Evolutionary conservation across 2,797 vertebrate species (phyloP).

Genomic region (Lagorchestes hirsutus): DNA sequence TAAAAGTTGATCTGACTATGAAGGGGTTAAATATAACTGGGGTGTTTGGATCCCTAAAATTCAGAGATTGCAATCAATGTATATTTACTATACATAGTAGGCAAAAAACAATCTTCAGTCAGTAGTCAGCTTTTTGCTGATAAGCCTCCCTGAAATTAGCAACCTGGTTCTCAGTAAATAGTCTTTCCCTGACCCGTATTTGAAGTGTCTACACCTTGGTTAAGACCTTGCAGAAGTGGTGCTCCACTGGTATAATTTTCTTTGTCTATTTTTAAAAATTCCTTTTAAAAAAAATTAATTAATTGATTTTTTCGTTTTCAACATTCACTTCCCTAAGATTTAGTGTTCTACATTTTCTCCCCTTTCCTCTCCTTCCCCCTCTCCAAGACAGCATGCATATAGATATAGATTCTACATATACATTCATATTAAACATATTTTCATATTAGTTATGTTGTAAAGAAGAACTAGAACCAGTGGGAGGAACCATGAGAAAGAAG

Average conservation of each 20-base stretch:
- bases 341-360: no score
- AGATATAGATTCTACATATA: no score
- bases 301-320: no score
- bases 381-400: no score
- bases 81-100: background rate
- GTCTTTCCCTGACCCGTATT: background rate
- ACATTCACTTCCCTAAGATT: no score
- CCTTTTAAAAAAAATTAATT: no score
- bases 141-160: background rate
- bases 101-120: background rate
- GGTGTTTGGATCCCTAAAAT: background rate
- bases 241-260: background rate
- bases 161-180: background rate
- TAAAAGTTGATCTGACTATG: background rate
- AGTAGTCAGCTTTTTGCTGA: background rate
- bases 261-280: background rate
- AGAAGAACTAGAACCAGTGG: no score
- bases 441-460: no score
- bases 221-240: background rate
- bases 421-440: no score
- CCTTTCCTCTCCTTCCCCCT: no score
- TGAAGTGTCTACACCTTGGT: background rate
- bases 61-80: background rate
- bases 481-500: no score
- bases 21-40: background rate